Conservation (phyloP, 2,888 invertebrate species). For the Cremastinae sp. region DNA sequence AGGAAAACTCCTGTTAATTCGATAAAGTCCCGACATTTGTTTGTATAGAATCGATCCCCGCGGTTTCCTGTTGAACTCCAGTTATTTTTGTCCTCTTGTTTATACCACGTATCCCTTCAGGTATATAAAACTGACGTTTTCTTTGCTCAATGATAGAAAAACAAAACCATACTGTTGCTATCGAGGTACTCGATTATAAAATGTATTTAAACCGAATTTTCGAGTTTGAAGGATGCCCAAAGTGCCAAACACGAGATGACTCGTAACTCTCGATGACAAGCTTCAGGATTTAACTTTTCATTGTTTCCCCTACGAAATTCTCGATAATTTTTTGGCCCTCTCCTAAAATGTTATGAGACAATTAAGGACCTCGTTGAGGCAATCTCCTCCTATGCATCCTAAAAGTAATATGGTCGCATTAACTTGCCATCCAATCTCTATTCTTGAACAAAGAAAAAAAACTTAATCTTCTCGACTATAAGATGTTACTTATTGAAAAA, state of each 20-base stretch:
- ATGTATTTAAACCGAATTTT: conserved; percentile 19
- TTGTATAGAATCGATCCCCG: conserved; percentile 6
- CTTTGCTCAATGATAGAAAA: background rate
- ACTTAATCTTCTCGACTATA: conserved; percentile 64
- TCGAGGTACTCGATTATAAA: conserved; percentile 13
- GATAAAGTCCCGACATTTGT: background rate
- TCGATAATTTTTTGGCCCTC: background rate
- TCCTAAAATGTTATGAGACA: background rate
- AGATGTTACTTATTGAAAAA: conserved; percentile 69
- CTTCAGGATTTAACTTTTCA: background rate
- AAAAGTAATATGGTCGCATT: conserved; percentile 15
- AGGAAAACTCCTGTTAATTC: conserved; percentile 1
- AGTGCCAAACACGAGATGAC: conserved; percentile 27
- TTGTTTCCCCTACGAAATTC: conserved; percentile 6
- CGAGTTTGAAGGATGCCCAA: conserved; percentile 40
- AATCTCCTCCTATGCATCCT: conserved; percentile 36
- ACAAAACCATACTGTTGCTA: conserved; percentile 4
- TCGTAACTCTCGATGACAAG: background rate
- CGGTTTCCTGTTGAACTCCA: conserved; percentile 4
- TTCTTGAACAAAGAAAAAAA: conserved; percentile 31
- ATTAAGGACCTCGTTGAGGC: conserved; percentile 5
- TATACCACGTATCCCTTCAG: conserved; percentile 26
- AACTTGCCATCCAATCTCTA: conserved; percentile 11
- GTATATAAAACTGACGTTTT: conserved; percentile 4
- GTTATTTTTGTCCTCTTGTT: background rate